phyloP scores from a whole-genome alignment of 2,797 vertebrate genomes.

The Thunnus albacares region DNA sequence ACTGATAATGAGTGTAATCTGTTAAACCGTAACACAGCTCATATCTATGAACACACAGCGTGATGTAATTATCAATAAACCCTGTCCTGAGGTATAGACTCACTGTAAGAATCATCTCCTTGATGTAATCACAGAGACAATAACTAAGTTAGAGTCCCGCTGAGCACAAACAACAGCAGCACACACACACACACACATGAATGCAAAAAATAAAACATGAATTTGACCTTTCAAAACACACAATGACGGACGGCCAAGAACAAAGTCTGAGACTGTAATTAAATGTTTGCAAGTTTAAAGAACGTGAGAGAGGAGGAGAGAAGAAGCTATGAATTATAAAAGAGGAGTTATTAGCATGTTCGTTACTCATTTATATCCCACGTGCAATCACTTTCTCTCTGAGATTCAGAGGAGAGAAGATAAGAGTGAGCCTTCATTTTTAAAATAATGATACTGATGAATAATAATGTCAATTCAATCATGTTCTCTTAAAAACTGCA shows the following conservation, averaged over 20 bases:
- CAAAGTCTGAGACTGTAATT: slow-evolving; percentile 8
- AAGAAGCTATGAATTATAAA: slow-evolving; percentile 54
- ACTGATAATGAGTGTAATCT: slow-evolving; percentile 11
- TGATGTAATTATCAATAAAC: slow-evolving; percentile 35
- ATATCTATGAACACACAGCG: slow-evolving; percentile 21
- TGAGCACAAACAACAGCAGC: slow-evolving; percentile 13
- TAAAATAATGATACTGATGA: background rate
- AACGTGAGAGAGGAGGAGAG: slow-evolving; percentile 14
- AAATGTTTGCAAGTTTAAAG: slow-evolving; percentile 53
- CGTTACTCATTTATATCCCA: slow-evolving; percentile 19
- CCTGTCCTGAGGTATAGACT: slow-evolving; percentile 17
- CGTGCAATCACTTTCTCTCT: background rate
- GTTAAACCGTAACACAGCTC: slow-evolving; percentile 1
- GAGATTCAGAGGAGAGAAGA: background rate
- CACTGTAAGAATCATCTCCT: background rate
- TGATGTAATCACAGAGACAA: slow-evolving; percentile 6
- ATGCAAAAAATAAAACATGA: background rate
- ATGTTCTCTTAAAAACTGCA: no score
- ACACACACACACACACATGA: slow-evolving; percentile 4
- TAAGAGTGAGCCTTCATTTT: background rate
- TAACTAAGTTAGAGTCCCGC: slow-evolving; percentile 20
- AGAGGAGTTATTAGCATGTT: slow-evolving; percentile 41
- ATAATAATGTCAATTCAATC: no score
- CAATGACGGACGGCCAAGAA: background rate
- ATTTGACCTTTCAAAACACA: slow-evolving; percentile 47